Percentiles rank a stretch among this genome's conserved stretches.
These are phyloP conservation scores for Petaurus breviceps DNA, from an alignment of 2,113 vertebrate genomes.

Conservation along the genomic window DNA sequence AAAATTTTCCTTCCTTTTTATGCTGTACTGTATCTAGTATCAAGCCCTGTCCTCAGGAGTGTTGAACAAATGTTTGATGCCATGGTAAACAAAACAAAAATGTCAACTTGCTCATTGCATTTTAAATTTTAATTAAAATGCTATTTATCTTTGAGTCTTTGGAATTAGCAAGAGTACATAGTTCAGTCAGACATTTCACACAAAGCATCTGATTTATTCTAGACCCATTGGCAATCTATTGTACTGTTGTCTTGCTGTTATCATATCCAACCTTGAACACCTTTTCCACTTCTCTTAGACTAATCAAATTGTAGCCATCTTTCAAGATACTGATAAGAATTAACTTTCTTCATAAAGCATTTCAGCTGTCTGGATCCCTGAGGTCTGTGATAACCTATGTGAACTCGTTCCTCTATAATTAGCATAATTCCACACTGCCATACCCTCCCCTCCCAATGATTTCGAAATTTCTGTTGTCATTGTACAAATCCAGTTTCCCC, in stretches of 20 bases:
- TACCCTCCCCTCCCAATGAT: not conserved
- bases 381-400: not conserved
- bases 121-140: not conserved
- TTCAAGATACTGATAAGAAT: not conserved
- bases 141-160: not conserved
- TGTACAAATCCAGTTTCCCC: not conserved
- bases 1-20: not conserved
- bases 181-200: not conserved
- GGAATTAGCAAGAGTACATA: not conserved
- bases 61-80: no score
- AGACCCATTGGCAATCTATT: not conserved
- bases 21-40: not conserved
- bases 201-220: not conserved
- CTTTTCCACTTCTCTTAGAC: not conserved
- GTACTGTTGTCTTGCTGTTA: not conserved
- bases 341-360: not conserved
- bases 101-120: not conserved
- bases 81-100: not conserved
- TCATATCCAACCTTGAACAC: not conserved
- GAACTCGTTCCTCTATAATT: not conserved
- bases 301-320: not conserved
- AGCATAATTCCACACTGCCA: not conserved
- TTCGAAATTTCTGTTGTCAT: not conserved
- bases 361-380: not conserved
- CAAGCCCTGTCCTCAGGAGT: not conserved